Conservation (phyloP, 2,888 invertebrate species). For the Seira sanloemensis region DNA sequence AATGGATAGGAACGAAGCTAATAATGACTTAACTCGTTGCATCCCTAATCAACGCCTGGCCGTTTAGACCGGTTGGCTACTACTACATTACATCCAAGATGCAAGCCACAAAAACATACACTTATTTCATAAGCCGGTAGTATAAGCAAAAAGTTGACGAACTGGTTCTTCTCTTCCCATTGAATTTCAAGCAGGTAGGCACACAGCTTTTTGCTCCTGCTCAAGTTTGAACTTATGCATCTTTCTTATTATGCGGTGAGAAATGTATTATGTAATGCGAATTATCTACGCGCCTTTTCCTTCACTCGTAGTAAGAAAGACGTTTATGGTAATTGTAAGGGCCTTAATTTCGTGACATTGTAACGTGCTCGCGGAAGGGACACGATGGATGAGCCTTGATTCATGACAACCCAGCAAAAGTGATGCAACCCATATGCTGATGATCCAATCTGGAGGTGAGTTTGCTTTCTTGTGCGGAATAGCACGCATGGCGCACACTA, state of each 20-base stretch:
- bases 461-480: neutral
- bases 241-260: neutral
- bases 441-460: neutral
- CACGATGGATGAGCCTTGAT: neutral
- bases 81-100: neutral
- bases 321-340: neutral
- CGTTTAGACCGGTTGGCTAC: neutral
- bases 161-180: conserved; percentile 44
- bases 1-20: neutral
- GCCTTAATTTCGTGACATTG: neutral
- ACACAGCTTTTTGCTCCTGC: neutral
- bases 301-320: neutral
- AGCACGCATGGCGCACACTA: neutral
- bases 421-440: neutral
- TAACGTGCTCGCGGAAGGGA: neutral
- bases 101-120: neutral
- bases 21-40: neutral
- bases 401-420: too few species aligned
- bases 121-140: neutral
- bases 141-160: conserved; percentile 38
- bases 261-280: neutral
- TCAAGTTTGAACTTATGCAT: too few species aligned
- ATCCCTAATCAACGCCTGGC: neutral
- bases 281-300: conserved; percentile 8
- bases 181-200: neutral